Percentiles rank a stretch among this genome's conserved stretches.
phyloP scores from a whole-genome alignment of 2,113 vertebrate genomes.

The Dicrurus megarhynchus region DNA sequence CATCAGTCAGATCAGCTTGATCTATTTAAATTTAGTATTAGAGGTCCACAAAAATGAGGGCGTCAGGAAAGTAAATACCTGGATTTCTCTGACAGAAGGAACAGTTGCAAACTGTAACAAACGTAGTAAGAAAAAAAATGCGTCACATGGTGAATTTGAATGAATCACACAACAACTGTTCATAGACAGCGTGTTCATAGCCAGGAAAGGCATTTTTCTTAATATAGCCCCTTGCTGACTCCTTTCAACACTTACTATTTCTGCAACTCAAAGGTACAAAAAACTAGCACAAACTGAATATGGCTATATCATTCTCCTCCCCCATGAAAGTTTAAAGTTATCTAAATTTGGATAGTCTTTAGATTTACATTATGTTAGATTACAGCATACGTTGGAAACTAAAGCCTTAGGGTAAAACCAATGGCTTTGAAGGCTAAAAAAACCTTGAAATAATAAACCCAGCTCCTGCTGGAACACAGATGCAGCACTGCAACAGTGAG shows the following conservation, averaged over 20 bases:
- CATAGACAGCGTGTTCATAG: neutral
- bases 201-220: neutral
- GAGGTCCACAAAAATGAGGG: neutral
- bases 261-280: neutral
- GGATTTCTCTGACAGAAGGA: neutral
- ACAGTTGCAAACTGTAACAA: neutral
- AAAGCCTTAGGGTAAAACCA: neutral
- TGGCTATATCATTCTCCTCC: neutral
- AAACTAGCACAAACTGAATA: neutral
- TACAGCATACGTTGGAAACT: neutral
- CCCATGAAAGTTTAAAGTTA: neutral
- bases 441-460: neutral
- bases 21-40: neutral
- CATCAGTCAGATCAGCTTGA: neutral
- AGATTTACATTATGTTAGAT: neutral
- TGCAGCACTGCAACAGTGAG: neutral
- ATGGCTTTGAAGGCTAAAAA: neutral
- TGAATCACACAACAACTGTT: neutral
- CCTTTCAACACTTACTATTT: slow-evolving; percentile 2
- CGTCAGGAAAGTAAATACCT: neutral
- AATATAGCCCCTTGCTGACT: neutral
- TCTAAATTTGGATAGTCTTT: neutral
- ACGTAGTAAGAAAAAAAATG: neutral
- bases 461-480: neutral
- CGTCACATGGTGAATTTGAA: neutral